Percentiles rank a stretch among this genome's conserved stretches.
Evolutionary conservation across 2,888 invertebrate species (phyloP).

Genomic region (Bursaphelenchus okinawaensis): DNA sequence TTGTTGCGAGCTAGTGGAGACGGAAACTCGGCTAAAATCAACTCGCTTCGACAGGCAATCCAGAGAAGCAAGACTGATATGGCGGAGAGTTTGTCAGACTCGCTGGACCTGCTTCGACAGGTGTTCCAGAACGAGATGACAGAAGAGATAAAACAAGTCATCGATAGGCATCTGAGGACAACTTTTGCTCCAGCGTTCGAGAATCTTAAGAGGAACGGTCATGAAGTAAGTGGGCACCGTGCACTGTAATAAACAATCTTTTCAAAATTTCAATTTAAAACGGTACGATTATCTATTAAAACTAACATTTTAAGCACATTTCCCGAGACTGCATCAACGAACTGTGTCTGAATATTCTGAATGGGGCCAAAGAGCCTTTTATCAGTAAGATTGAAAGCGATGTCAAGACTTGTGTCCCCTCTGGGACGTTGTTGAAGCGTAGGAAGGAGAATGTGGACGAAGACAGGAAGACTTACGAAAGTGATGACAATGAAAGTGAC

Average conservation of each 20-base stretch:
- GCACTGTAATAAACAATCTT: conserved; percentile 3
- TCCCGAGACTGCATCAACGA: conserved; percentile 27
- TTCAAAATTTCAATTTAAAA: conserved; percentile 1
- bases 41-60: conserved; percentile 33
- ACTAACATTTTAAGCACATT: background rate
- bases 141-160: conserved; percentile 44
- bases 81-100: conserved; percentile 44
- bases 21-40: conserved; percentile 25
- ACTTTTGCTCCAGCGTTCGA: conserved; percentile 55
- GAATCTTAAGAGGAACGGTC: conserved; percentile 48
- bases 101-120: conserved; percentile 47
- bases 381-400: background rate
- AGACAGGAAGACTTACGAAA: conserved; percentile 25
- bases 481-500: conserved; percentile 37
- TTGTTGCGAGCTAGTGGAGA: conserved; percentile 33
- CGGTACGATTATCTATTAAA: background rate
- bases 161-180: conserved; percentile 49
- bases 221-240: conserved; percentile 28
- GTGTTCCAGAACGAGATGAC: conserved; percentile 29
- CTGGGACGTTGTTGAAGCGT: conserved; percentile 18
- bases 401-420: conserved; percentile 18
- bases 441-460: conserved; percentile 7
- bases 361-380: conserved; percentile 46
- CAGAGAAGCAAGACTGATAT: conserved; percentile 45
- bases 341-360: conserved; percentile 43